phyloP scores from a whole-genome alignment of 2,113 vertebrate genomes.

The Vulpes vulpes region DNA sequence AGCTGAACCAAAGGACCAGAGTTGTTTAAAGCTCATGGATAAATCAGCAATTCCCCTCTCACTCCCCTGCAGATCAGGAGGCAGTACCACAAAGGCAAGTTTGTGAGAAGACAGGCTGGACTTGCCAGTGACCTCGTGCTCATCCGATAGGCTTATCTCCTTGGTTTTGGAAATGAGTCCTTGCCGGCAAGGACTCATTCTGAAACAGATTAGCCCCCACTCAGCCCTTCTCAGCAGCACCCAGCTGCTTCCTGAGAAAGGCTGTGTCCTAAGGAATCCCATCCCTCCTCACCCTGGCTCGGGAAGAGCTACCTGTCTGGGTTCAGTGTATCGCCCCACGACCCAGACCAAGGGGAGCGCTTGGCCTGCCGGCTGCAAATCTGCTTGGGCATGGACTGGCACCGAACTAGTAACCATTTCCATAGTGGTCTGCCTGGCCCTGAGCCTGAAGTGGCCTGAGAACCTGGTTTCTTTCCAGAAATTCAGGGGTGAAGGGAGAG shows the following conservation, averaged over 20 bases:
- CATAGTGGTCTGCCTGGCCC: background rate
- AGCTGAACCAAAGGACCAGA: background rate
- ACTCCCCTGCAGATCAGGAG: background rate
- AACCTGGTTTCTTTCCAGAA: conserved; percentile 57
- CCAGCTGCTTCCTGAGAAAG: background rate
- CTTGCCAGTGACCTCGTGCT: background rate
- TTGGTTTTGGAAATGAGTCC: background rate
- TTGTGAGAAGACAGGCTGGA: too few species aligned
- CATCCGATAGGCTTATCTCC: background rate
- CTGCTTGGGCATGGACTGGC: background rate
- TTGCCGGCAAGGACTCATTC: background rate
- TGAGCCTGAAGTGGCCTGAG: background rate
- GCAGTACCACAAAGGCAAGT: background rate
- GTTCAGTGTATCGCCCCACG: background rate
- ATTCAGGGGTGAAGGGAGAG: background rate
- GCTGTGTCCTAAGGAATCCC: background rate
- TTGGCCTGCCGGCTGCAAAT: too few species aligned
- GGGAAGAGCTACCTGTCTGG: background rate
- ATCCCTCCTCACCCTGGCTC: accelerated
- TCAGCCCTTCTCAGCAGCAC: background rate
- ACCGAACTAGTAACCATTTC: background rate
- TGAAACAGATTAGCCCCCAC: background rate
- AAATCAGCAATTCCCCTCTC: background rate
- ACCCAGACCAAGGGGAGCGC: background rate
- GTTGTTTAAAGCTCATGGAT: background rate